Evolutionary conservation across 2,797 vertebrate species (phyloP), one percentile per base, ranked within the genome.

Genomic region (Poecilia wingei): DNA sequence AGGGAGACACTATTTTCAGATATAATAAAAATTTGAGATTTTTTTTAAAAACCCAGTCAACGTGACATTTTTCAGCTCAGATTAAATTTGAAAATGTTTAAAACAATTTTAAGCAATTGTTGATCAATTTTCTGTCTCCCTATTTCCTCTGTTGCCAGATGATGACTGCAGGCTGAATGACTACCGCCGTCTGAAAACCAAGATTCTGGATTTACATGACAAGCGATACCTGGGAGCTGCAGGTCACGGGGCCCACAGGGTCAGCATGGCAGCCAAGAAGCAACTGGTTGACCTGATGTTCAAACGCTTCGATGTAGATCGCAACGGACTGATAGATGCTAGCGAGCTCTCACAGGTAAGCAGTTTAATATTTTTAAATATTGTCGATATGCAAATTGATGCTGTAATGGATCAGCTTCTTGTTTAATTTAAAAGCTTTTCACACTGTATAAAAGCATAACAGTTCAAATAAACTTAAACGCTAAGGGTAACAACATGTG

Each of bases 321-420:
- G 88, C 76, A 97, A 92, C 3, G 96, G 96, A 84, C 94, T 95
- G 82, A 92, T 99, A 83, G 97, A 97, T 80, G 95, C 91, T 89
- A 96, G 95, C 5, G 98, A 99, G 89, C 92, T 99, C 82, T 97
- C 97, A 87, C 98, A 98, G 98, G 98, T 99, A 92, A 87, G 80
- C 31, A 31, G 8, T 45, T n/a, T 61, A 2, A 18, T 16, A 1
- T 1, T 13, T 69, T 73, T 13, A 4, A 74, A 33, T 43, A 57
- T 53, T 49, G 3, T 1, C 1, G 7, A 3, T 43, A 14, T 31
- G 3, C 0, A 31, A 41, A 4, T 45, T 36, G n/a, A 3, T 66
- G 33, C 14, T 59, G 36, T 13, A 46, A n/a, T 46, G 28, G n/a
- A 71, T 71, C 5, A 43, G 41, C 16, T 31, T 72, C 70, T 47